These are phyloP conservation scores for Diorhabda elongata DNA, from an alignment of 1,140 invertebrate genomes.

Conservation along the genomic window DNA sequence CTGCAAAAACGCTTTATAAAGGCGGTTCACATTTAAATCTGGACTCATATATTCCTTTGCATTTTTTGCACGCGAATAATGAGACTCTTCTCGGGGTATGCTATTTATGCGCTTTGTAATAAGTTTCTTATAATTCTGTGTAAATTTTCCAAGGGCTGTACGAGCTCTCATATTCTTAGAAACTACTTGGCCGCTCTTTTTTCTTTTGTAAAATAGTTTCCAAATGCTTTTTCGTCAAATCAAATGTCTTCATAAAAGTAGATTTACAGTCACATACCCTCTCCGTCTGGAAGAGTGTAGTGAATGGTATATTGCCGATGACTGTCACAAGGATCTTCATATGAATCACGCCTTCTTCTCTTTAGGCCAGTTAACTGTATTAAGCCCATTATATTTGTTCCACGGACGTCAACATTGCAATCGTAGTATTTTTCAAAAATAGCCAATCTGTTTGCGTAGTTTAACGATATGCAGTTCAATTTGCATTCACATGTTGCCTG, in stretches of 20 bases:
- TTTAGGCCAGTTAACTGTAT: constrained; percentile 13
- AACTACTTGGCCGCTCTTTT: constrained; percentile 9
- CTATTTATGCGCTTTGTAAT: constrained; percentile 10
- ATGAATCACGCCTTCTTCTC: constrained; percentile 23
- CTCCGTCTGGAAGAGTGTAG: constrained; percentile 15
- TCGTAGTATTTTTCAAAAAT: constrained; percentile 21
- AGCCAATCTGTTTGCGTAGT: constrained; percentile 16
- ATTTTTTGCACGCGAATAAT: constrained; percentile 18
- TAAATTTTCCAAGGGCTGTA: constrained; percentile 8
- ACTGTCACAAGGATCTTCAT: constrained; percentile 16
- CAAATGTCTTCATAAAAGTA: constrained; percentile 19
- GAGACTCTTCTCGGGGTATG: constrained; percentile 11
- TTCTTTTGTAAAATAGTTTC: constrained; percentile 13
- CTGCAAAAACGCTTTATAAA: constrained; percentile 16
- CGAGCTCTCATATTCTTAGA: constrained; percentile 10
- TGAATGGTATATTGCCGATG: constrained; percentile 16
- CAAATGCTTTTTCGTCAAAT: constrained; percentile 10
- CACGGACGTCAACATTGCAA: constrained; percentile 8
- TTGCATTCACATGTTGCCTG: constrained; percentile 24
- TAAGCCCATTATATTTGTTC: constrained; percentile 21
- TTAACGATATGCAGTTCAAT: constrained; percentile 12
- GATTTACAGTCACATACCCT: constrained; percentile 16
- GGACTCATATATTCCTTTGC: constrained; percentile 23
- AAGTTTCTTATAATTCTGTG: neutral
- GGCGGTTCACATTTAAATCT: constrained; percentile 19